Evolutionary conservation across 2,797 vertebrate genomes (phyloP), one percentile per base, ranked within the genome.

Genomic region (Neosalanx taihuensis): DNA sequence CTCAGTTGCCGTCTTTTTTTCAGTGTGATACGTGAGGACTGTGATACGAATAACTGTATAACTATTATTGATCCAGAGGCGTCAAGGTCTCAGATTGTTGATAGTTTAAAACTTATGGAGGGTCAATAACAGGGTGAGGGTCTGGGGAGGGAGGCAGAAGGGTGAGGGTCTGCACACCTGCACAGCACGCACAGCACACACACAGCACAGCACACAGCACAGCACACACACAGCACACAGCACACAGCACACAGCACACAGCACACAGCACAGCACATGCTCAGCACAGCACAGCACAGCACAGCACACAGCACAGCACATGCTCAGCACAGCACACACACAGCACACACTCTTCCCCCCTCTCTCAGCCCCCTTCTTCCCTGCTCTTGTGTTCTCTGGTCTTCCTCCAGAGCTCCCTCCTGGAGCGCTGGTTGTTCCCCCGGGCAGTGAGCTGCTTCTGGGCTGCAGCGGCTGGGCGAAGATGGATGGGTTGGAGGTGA

Each of bases 401-500:
- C 63, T 65, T 31, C 78, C 18, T 64, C 53, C 87, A 92, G 92
- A 89, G 5, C 73, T 86, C 60, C 78, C 80, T 31, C 81, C 85
- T 41, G 90, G 87, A 69, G 79, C 80, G 57, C n/a, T 89, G 84
- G 81, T 88, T 23, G 53, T 93, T 64, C 67, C 80, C 0, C 67
- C 70, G 0, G 91, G 89, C 63, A 87, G 76, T 49, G 72, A 71
- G n/a, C 71, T 93, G 76, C 64, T 85, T 23, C 37, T 93, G 62
- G 81, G 75, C 76, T 94, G 92, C 79, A 51, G 65, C 0, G 91
- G 91, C 0, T 68, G 77, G 29, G 85, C 89, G 57, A 82, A 26
- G 17, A 85, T 93, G 51, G 63, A 93, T 4, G 89, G 87, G 17
- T 70, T 80, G 33, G 80, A 73, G 33, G 75, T 86, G 60, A 70